Percentiles rank a stretch among this genome's conserved stretches.
These are phyloP conservation scores for Griposia aprilina DNA, from an alignment of 2,888 invertebrate genomes.

Conservation along the genomic window DNA sequence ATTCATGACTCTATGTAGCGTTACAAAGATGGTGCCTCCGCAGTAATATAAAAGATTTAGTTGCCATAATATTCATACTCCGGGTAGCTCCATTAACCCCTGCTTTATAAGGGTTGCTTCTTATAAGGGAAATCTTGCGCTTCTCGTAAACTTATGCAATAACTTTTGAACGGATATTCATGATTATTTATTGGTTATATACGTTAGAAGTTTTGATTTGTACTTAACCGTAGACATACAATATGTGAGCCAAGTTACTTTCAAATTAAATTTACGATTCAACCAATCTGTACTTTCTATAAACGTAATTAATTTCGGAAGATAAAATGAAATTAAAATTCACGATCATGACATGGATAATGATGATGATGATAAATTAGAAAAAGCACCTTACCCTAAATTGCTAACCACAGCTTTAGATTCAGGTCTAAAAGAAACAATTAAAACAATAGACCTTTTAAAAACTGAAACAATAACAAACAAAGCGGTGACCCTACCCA, in stretches of 20 bases:
- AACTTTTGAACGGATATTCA: constrained; percentile 58
- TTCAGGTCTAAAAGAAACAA: constrained; percentile 18
- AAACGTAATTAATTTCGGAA: neutral
- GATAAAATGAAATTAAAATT: neutral
- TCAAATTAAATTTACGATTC: neutral
- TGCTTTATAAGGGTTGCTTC: constrained; percentile 73
- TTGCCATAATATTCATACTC: constrained; percentile 81
- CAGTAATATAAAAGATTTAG: constrained; percentile 81
- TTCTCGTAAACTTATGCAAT: constrained; percentile 61
- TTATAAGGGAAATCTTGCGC: constrained; percentile 63
- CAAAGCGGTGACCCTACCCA: constrained; percentile 70
- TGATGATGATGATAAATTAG: neutral
- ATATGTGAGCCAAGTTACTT: constrained; percentile 3
- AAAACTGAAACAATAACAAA: constrained; percentile 40
- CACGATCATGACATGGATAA: neutral
- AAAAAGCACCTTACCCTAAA: neutral
- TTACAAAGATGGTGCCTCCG: constrained; percentile 52
- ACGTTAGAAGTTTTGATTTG: constrained; percentile 46
- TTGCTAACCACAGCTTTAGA: constrained; percentile 7
- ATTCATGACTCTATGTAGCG: constrained; percentile 67
- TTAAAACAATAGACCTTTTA: constrained; percentile 14
- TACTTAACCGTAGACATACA: constrained; percentile 11
- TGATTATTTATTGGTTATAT: constrained; percentile 65
- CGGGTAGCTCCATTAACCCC: constrained; percentile 75
- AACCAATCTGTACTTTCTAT: neutral